Percentiles rank a stretch among this genome's conserved stretches.
These are phyloP conservation scores for Amphipyra tragopoginis DNA, from an alignment of 2,888 invertebrate species.

Conservation along the genomic window DNA sequence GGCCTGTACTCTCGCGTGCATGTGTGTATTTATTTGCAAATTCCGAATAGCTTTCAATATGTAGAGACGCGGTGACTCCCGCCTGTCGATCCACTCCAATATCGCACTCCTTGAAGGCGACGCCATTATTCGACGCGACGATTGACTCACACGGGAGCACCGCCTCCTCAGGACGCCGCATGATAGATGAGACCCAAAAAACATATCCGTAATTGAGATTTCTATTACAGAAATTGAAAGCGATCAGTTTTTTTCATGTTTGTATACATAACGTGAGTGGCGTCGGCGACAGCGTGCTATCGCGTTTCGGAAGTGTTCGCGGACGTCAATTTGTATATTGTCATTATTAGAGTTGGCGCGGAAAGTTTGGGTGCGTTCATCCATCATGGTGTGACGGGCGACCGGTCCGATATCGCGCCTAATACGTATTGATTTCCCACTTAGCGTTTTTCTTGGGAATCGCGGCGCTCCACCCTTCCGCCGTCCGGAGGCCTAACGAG, in stretches of 20 bases:
- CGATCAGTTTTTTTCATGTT: constrained; percentile 84
- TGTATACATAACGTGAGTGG: constrained; percentile 89
- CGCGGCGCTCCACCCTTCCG: constrained; percentile 88
- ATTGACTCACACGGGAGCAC: constrained; percentile 81
- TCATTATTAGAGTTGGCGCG: constrained; percentile 88
- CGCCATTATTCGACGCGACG: constrained; percentile 83
- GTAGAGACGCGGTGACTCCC: constrained; percentile 85
- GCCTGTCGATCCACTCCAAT: constrained; percentile 88
- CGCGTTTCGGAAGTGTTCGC: constrained; percentile 86
- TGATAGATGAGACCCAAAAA: constrained; percentile 88
- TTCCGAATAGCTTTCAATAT: constrained; percentile 89
- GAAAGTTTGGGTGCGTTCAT: constrained; percentile 88
- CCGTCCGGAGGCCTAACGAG: constrained; percentile 85
- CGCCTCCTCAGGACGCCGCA: constrained; percentile 76
- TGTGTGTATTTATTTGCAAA: constrained; percentile 89
- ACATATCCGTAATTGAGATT: constrained; percentile 89
- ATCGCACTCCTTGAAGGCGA: constrained; percentile 83
- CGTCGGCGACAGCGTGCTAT: constrained; percentile 75
- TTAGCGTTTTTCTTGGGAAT: constrained; percentile 89
- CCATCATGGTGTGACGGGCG: constrained; percentile 88
- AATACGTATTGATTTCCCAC: constrained; percentile 90
- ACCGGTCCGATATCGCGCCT: constrained; percentile 88
- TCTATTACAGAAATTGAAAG: constrained; percentile 88
- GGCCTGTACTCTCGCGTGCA: constrained; percentile 72
- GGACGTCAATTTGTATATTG: constrained; percentile 90